Conservation (phyloP, 2,113 vertebrate genomes). For the Gobius niger region DNA sequence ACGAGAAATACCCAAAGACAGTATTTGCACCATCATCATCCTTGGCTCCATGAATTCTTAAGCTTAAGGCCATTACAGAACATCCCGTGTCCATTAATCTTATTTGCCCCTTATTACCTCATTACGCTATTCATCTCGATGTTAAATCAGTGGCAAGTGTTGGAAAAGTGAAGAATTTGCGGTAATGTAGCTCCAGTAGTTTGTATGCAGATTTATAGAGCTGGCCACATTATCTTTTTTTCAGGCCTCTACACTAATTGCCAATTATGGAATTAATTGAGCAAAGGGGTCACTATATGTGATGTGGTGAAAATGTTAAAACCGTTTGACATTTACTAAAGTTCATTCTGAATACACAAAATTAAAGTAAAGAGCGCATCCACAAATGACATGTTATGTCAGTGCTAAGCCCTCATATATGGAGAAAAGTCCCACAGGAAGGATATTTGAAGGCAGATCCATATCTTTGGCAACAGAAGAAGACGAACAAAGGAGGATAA, state of each 20-base stretch:
- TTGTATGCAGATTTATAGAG: constrained; percentile 39
- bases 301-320: constrained; percentile 1
- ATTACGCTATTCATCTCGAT: constrained; percentile 44
- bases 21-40: constrained; percentile 24
- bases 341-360: not conserved
- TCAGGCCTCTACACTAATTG: constrained; percentile 17
- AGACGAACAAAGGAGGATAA: too few relatives aligned
- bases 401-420: too few relatives aligned
- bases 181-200: constrained; percentile 15
- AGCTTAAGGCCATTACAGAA: constrained; percentile 25
- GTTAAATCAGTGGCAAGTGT: constrained; percentile 17
- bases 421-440: too few relatives aligned
- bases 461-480: too few relatives aligned
- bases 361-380: not conserved
- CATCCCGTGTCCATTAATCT: constrained; percentile 34
- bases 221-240: constrained; percentile 19
- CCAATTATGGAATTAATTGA: constrained; percentile 34
- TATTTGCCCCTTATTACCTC: constrained; percentile 25
- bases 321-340: not conserved
- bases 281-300: constrained; percentile 19
- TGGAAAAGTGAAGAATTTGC: constrained; percentile 20
- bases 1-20: constrained; percentile 17
- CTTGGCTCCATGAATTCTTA: constrained; percentile 30
- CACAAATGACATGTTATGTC: too few relatives aligned
- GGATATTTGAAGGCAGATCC: too few relatives aligned